Base-by-base conservation (phyloP, 2,888 invertebrate species). In the Ptychoptera contaminata region DNA sequence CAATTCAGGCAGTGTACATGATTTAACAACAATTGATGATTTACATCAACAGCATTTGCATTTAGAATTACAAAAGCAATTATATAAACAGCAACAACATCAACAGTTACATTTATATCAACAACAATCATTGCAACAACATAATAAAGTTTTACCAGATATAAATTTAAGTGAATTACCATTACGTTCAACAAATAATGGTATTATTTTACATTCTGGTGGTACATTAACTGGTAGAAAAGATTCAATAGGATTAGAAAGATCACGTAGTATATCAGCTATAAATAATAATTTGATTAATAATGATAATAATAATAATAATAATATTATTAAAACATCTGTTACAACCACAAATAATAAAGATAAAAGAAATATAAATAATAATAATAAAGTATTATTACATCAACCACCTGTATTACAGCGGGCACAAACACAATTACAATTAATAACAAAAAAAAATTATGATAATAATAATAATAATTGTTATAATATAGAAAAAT, bases 161-260 rank as follows among this genome's bases (percentile, higher is more conserved):
- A 65, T 77, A 46, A 67, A 73, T 42, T 23, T 23, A 23, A 23
- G 7, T 23, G 23, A 23, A 5, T 74, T 77, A 9, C 78, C 79
- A 51, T 67, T 88, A 44, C 75, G 85, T 49, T 75, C 78, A 46
- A 87, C 87, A 3, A 79, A 84, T 62, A 87, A 88, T 65, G 87
- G 87, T 42, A 79, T 77, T 55, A 84, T 86, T 57, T 67, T 88
- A 45, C 83, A 82, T 54, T 79, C 81, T 6, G 86, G 85, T 1
- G 87, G 87, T 42, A 87, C 87, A 50, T 79, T 88, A 58, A 82
- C 80, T 54, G 82, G 83, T 5, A 69, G 82, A 45, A 70, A 72
- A 30, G 53, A 55, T 37, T 9, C 44, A 45, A 32, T 23, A 23
- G 47, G 45, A 8, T 16, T 47, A 16, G 42, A 47, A 37, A 45